A percentile compares a stretch with the other conserved stretches of the same genome.
Conservation (phyloP, 1,140 invertebrate genomes). For the Brachionus sp. region DNA sequence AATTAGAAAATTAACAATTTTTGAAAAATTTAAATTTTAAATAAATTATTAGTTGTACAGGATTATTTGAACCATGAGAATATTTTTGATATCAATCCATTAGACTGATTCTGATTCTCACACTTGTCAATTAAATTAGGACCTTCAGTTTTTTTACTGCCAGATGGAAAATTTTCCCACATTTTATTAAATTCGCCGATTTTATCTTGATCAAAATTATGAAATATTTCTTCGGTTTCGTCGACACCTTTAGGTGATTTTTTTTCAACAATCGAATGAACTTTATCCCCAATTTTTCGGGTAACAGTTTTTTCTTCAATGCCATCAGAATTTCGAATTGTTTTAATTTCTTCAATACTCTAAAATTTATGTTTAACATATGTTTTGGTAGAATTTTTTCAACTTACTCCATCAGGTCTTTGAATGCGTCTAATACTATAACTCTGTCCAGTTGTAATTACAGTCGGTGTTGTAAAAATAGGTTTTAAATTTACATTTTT, state of each 20-base stretch:
- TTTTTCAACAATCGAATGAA: slow-evolving; percentile 29
- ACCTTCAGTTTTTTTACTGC: neutral
- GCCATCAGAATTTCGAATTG: slow-evolving; percentile 24
- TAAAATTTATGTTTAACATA: too few species aligned
- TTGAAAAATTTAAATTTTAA: neutral
- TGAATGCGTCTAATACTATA: slow-evolving; percentile 21
- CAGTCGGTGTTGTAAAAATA: neutral
- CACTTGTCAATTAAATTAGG: neutral
- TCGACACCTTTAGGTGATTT: neutral
- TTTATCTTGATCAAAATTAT: slow-evolving; percentile 36
- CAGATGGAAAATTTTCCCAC: slow-evolving; percentile 5
- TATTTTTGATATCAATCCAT: neutral
- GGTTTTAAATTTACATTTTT: neutral
- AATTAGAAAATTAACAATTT: neutral
- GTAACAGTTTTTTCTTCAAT: slow-evolving; percentile 27
- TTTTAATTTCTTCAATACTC: slow-evolving; percentile 44
- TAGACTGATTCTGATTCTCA: neutral
- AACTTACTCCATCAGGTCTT: slow-evolving; percentile 40
- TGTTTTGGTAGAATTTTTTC: neutral
- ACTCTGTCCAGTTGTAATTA: neutral
- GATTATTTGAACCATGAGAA: slow-evolving; percentile 35
- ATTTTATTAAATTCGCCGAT: slow-evolving; percentile 17
- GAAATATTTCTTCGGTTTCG: slow-evolving; percentile 37
- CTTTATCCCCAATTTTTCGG: slow-evolving; percentile 36
- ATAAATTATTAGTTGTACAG: neutral